Conservation (phyloP, 2,888 invertebrate species). For the Microctonus hyperodae region DNA sequence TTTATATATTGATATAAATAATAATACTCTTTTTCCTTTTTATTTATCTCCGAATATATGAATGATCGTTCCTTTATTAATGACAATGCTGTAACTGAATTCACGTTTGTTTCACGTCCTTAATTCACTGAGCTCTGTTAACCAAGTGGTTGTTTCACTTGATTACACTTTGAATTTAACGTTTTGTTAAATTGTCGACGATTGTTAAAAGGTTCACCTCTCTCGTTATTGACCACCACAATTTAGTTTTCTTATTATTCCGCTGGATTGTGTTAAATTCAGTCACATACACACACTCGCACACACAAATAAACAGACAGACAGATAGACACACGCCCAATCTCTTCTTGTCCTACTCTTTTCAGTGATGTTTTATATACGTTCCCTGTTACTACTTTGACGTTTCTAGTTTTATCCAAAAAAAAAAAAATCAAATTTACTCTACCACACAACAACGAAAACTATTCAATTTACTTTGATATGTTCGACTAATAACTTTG, state of each 20-base stretch:
- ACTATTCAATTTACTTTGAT: background rate
- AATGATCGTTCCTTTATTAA: slow-evolving; percentile 22
- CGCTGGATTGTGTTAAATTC: slow-evolving; percentile 6
- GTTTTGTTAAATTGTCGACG: slow-evolving; percentile 34
- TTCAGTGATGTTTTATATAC: background rate
- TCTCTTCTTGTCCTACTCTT: too few species aligned
- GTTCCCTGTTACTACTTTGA: too few species aligned
- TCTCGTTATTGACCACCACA: slow-evolving; percentile 56
- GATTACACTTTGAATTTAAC: slow-evolving; percentile 29
- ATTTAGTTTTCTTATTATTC: slow-evolving; percentile 46
- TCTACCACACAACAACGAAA: background rate
- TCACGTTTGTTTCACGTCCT: slow-evolving; percentile 7
- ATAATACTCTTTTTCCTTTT: slow-evolving; percentile 26
- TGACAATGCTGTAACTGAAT: slow-evolving; percentile 25
- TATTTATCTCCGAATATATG: too few species aligned
- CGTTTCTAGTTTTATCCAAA: too few species aligned
- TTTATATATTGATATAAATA: slow-evolving; percentile 33
- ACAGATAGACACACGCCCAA: too few species aligned
- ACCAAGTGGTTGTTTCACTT: slow-evolving; percentile 22
- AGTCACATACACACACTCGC: slow-evolving; percentile 20
- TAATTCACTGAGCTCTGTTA: slow-evolving; percentile 28
- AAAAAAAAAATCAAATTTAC: background rate
- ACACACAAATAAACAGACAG: too few species aligned
- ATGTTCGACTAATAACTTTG: slow-evolving; percentile 13
- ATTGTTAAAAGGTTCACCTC: slow-evolving; percentile 36